These are phyloP conservation scores for Hydropsyche betteni DNA, from an alignment of 2,888 invertebrate species.

Conservation along the genomic window DNA sequence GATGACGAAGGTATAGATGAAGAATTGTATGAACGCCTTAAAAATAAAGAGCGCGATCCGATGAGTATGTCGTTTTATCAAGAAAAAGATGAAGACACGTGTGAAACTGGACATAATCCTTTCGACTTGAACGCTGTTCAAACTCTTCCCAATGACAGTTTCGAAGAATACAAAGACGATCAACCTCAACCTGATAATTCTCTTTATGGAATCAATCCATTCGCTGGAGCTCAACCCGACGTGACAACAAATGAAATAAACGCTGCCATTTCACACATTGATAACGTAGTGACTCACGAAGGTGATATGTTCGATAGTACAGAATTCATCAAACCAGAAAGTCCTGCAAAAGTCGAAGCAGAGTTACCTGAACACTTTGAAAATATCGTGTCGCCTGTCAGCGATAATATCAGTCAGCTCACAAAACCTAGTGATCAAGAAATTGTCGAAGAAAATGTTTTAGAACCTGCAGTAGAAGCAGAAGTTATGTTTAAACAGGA, in stretches of 20 bases:
- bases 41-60: constrained; percentile 69
- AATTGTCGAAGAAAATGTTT: background rate
- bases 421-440: constrained; percentile 48
- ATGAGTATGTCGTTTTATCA: constrained; percentile 75
- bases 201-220: constrained; percentile 41
- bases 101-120: constrained; percentile 61
- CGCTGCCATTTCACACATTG: constrained; percentile 54
- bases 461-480: constrained; percentile 1
- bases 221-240: constrained; percentile 30
- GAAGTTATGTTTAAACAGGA: constrained; percentile 41
- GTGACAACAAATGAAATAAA: constrained; percentile 53
- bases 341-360: constrained; percentile 47
- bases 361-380: constrained; percentile 36
- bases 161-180: constrained; percentile 60
- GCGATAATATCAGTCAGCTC: constrained; percentile 47
- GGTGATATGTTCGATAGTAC: constrained; percentile 46
- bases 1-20: constrained; percentile 60
- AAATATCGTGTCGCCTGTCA: constrained; percentile 41
- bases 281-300: constrained; percentile 54
- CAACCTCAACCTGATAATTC: constrained; percentile 47
- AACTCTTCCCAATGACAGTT: constrained; percentile 63
- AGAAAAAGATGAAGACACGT: constrained; percentile 67
- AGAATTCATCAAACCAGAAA: constrained; percentile 58
- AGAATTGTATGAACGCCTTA: constrained; percentile 64
- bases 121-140: constrained; percentile 71